Base-by-base conservation (phyloP, 2,888 invertebrate genomes). In the Thumatha senex region DNA sequence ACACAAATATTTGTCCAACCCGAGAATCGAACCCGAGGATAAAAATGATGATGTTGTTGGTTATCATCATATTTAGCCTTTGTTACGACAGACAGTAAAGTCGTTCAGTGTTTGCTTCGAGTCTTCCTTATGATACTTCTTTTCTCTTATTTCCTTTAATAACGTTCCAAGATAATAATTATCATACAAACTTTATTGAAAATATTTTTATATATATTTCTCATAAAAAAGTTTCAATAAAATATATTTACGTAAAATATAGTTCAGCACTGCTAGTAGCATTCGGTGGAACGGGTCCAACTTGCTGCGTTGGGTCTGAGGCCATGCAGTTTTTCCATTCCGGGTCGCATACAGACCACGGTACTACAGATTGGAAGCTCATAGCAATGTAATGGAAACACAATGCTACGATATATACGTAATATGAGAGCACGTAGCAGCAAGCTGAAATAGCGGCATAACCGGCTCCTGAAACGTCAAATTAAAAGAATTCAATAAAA, bases 321-420 rank as follows among this genome's bases (percentile, higher is more conserved):
- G 92, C 87, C 18, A 89, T 78, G 63, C 91, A 92, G 40, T 81
- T 74, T 0, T 39, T 50, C 95, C 95, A 95, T 40, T 90, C 89
- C 0, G 87, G 80, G n/a, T 90, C 78, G 66, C 96, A 96, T 14
- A 90, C 73, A 0, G 95, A 89, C 96, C 96, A 97, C 0, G 96
- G 96, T 41, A 96, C 81, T 1, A 93, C 92, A 0, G 92, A 67
- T 56, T 93, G 93, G 76, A 96, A 96, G 47, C 96, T 96, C 71
- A 94, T 93, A 5, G 93, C 80, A 64, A 96, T 84, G 80, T 96
- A 97, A 81, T 93, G 96, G 8, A 96, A 67, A 9, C 95, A 95
- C 31, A 96, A 76, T 0, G 95, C 95, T 88, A 96, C 93, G 44
- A 96, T 85, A 0, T 95, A 94, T 46, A 95, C 95, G 78, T 96